A percentile compares a stretch with the other conserved stretches of the same genome.
phyloP scores from a whole-genome alignment of 2,113 vertebrate genomes.

The Craseonycteris thonglongyai region DNA sequence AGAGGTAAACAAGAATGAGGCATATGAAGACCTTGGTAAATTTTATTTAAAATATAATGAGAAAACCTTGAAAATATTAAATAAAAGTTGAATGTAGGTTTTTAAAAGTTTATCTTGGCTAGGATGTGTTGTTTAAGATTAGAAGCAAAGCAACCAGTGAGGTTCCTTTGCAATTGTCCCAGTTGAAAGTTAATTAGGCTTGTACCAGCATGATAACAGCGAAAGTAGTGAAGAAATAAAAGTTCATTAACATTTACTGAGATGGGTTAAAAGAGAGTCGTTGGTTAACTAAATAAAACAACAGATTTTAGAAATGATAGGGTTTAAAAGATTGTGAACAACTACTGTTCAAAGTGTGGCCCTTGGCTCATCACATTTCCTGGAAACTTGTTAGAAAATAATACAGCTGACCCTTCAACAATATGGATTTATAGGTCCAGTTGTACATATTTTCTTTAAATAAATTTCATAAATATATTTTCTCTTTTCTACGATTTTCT shows the following conservation, averaged over 20 bases:
- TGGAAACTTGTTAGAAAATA: neutral
- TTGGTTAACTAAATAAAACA: neutral
- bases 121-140: neutral
- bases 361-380: neutral
- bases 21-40: neutral
- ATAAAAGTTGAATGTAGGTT: too few relatives aligned
- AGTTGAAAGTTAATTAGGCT: neutral
- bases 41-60: neutral
- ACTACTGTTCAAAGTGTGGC: neutral
- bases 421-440: too few relatives aligned
- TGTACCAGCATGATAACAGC: neutral
- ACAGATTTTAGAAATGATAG: neutral
- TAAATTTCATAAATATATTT: too few relatives aligned
- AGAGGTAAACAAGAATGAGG: neutral
- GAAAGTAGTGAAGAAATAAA: neutral
- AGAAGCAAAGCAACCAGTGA: neutral
- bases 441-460: too few relatives aligned
- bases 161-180: too few relatives aligned
- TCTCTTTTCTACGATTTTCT: too few relatives aligned
- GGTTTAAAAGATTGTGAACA: neutral
- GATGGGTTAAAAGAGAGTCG: neutral
- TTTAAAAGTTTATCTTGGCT: neutral
- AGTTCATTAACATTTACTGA: neutral
- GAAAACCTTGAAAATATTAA: neutral
- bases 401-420: too few relatives aligned